Evolutionary conservation across 2,113 vertebrate genomes (phyloP), one percentile per base, ranked within the genome.

Genomic region (Alethe diademata): DNA sequence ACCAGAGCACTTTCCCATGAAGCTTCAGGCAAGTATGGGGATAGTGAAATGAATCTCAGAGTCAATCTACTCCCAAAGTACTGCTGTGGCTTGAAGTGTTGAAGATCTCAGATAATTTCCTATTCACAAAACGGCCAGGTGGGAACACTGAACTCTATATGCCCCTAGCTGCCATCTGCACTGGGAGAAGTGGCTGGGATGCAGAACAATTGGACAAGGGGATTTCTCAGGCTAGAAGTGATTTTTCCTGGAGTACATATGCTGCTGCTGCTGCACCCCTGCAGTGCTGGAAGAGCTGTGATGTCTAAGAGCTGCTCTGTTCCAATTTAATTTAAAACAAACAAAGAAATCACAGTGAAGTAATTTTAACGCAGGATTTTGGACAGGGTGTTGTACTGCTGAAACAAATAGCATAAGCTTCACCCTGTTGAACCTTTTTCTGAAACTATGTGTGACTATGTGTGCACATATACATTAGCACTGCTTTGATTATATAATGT

Each of bases 401-500:
- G 75, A 92, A 90, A 82, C 43, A 95, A 95, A 94, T 12, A 74
- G 36, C 75, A 28, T 60, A 64, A 86, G 69, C 29, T 86, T 93
- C 60, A 84, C 65, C 36, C 40, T 53, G 18, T 15, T 71, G 69
- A 96, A 92, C 60, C 72, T 86, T 80, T 86, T 75, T 88, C 76
- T 71, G 78, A 94, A 94, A 82, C 31, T 1, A 0, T 57, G 28
- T 65, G 82, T 84, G 42, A 22, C 65, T 93, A 5, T 88, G 50
- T 73, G 75, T 58, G 69, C 60, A 26, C 5, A 29, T 95, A 88
- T 69, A 90, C 64, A 60, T 92, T 72, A 93, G 53, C 64, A 36
- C 71, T 45, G 64, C 89, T 96, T 81, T 94, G 93, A 70, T 93
- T 92, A 94, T 96, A 92, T 94, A 93, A 93, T 36, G 66, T 90